phyloP scores from a whole-genome alignment of 2,797 vertebrate species.

The Onychomys leucogaster region DNA sequence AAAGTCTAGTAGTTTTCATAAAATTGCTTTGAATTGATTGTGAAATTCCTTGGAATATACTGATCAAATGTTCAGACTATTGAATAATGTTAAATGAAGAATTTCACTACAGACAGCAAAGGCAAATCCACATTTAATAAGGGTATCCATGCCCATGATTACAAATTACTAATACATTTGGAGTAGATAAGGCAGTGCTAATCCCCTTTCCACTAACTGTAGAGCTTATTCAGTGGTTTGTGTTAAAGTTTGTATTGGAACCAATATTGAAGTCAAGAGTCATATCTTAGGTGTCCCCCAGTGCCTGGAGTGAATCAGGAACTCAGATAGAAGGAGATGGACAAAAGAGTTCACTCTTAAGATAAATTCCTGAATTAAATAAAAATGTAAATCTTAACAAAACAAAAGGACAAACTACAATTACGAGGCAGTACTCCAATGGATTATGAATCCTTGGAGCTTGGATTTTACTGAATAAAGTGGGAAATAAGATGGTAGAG shows the following conservation, averaged over 20 bases:
- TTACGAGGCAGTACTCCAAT: neutral
- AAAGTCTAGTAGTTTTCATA: neutral
- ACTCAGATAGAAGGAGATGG: neutral
- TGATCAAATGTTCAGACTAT: neutral
- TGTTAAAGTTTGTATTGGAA: neutral
- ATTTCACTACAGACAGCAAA: neutral
- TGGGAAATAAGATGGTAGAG: neutral
- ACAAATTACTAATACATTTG: neutral
- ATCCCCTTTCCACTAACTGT: neutral
- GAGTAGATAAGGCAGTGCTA: neutral
- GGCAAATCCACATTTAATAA: neutral
- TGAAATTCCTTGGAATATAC: neutral
- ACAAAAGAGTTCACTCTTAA: neutral
- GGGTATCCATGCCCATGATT: neutral
- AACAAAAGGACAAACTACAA: neutral
- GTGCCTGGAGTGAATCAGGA: neutral
- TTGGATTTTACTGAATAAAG: neutral
- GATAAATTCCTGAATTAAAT: neutral
- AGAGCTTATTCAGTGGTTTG: neutral
- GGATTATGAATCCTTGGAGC: neutral
- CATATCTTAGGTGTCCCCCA: neutral
- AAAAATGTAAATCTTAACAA: neutral
- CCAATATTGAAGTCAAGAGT: neutral
- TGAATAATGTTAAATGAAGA: neutral
- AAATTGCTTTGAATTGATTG: neutral